Conservation (phyloP, 2,113 vertebrate species). For the Nycticebus coucang region DNA sequence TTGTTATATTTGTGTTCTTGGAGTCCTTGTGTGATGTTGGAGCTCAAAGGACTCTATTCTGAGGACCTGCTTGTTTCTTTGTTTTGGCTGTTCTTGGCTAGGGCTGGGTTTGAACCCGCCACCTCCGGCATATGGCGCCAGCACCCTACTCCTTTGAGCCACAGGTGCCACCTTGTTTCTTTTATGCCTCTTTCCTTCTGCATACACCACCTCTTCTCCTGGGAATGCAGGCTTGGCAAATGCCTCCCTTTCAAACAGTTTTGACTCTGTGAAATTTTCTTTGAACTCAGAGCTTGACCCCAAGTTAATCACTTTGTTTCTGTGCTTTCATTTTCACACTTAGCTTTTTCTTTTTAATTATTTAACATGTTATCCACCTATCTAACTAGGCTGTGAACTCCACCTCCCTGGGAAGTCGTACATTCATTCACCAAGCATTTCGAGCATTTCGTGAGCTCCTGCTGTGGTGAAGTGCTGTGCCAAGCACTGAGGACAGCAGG, state of each 20-base stretch:
- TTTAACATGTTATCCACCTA: not conserved
- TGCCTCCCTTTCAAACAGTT: not conserved
- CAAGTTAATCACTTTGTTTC: not conserved
- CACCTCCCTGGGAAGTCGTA: not conserved
- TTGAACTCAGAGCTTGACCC: not conserved
- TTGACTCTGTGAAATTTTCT: not conserved
- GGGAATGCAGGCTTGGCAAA: not conserved
- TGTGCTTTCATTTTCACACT: not conserved
- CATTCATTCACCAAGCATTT: not conserved
- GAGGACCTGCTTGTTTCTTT: not conserved
- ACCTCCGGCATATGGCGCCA: no score
- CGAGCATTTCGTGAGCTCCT: not conserved
- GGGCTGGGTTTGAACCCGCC: no score
- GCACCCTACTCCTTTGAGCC: no score
- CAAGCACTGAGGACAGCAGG: not conserved
- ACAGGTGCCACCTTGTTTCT: not conserved
- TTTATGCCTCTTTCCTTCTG: not conserved
- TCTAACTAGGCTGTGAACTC: not conserved
- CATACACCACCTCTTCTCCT: not conserved
- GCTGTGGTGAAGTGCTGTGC: not conserved
- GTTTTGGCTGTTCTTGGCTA: no score
- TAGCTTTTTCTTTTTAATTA: not conserved
- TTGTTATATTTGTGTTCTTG: not conserved
- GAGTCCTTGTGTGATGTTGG: not conserved
- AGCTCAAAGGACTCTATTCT: not conserved